Conservation (phyloP, 2,888 invertebrate genomes). For the Malthinus flaveolus region DNA sequence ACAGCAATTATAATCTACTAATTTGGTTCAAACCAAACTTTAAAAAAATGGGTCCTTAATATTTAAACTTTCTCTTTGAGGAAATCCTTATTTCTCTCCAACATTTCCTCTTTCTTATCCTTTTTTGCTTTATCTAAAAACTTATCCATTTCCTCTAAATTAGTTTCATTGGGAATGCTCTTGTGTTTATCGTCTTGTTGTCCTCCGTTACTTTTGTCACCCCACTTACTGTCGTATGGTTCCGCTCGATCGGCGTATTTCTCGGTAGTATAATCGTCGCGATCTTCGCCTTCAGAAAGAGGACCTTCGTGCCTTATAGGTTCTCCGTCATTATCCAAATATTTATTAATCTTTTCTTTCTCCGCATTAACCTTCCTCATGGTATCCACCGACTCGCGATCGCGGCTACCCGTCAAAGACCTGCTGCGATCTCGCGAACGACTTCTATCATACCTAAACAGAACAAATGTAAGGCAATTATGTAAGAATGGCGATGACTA, state of each 20-base stretch:
- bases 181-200: slow-evolving; percentile 33
- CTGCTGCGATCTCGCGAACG: slow-evolving; percentile 56
- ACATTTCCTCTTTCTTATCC: slow-evolving; percentile 61
- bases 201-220: slow-evolving; percentile 54
- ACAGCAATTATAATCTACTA: no score
- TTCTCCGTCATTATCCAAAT: slow-evolving; percentile 54
- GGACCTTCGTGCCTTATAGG: slow-evolving; percentile 60
- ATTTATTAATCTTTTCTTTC: slow-evolving; percentile 63
- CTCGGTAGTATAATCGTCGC: slow-evolving; percentile 56
- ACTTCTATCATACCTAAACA: slow-evolving; percentile 59
- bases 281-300: slow-evolving; percentile 62
- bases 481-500: not conserved
- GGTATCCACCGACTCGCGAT: slow-evolving; percentile 54
- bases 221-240: slow-evolving; percentile 69
- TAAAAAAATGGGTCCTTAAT: not conserved
- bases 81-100: slow-evolving; percentile 58
- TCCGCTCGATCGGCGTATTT: slow-evolving; percentile 61
- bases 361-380: slow-evolving; percentile 59
- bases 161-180: slow-evolving; percentile 49
- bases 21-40: no score
- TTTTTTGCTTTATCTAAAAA: slow-evolving; percentile 61
- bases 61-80: slow-evolving; percentile 47
- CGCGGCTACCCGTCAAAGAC: slow-evolving; percentile 58
- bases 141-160: slow-evolving; percentile 61
- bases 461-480: not conserved